phyloP scores from a whole-genome alignment of 2,113 vertebrate species.

The Sigmodon hispidus region DNA sequence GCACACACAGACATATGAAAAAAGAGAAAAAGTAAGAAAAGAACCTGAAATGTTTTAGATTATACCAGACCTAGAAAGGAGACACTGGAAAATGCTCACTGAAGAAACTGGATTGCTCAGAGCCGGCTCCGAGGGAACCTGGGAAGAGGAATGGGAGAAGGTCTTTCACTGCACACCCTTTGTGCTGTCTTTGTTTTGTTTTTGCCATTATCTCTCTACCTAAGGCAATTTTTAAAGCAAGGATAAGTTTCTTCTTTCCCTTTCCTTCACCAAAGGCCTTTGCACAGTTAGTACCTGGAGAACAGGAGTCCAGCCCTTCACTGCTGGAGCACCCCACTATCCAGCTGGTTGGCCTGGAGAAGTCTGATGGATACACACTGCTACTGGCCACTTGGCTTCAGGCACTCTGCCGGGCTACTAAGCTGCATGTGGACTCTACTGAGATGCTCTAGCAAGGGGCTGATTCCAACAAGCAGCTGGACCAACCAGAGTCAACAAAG shows the following conservation, averaged over 20 bases:
- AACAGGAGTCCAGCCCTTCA: not conserved
- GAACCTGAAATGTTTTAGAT: slow-evolving; percentile 10
- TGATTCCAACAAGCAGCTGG: slow-evolving; percentile 5
- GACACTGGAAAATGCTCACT: not conserved
- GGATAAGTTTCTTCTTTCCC: not conserved
- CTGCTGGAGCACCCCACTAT: not conserved
- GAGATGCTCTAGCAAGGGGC: not conserved
- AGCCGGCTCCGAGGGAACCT: not conserved
- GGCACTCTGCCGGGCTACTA: not conserved
- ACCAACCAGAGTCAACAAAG: not conserved
- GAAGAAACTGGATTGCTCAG: not conserved
- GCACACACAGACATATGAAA: not conserved
- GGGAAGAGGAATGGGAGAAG: not conserved
- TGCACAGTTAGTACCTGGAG: not conserved
- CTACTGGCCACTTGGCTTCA: not conserved
- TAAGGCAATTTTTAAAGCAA: not conserved
- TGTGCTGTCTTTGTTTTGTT: not conserved
- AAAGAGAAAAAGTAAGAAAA: not conserved
- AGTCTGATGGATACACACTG: not conserved
- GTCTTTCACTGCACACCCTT: not conserved
- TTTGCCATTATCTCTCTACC: not conserved
- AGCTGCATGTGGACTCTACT: not conserved
- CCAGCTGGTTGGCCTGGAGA: not conserved
- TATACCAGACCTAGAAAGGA: slow-evolving; percentile 38
- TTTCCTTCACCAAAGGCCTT: not conserved